A percentile compares a stretch with the other conserved stretches of the same genome.
phyloP scores from a whole-genome alignment of 1,140 invertebrate genomes.

The Brachionus rubens region DNA sequence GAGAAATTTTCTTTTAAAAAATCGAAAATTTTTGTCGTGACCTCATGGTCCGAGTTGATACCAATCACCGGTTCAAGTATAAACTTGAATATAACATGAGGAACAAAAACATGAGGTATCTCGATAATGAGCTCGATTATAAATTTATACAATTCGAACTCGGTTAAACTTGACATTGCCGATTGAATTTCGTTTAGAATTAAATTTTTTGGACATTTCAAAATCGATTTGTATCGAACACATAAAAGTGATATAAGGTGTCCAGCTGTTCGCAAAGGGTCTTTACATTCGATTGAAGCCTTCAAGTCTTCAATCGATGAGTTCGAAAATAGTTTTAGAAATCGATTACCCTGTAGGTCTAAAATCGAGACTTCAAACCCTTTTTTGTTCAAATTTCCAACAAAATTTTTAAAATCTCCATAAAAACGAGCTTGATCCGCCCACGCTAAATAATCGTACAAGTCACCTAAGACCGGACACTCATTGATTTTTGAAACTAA shows the following conservation, averaged over 20 bases:
- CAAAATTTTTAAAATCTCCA: background rate
- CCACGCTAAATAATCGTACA: conserved; percentile 9
- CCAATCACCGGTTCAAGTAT: background rate
- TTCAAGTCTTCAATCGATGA: background rate
- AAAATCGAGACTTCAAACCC: background rate
- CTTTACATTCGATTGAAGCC: background rate
- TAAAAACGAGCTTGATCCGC: background rate
- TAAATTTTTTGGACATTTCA: background rate
- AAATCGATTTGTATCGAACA: background rate
- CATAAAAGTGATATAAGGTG: background rate
- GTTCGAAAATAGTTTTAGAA: background rate
- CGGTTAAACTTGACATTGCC: background rate
- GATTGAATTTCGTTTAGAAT: conserved; percentile 35
- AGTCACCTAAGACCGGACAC: background rate
- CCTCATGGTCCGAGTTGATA: background rate
- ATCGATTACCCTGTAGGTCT: background rate
- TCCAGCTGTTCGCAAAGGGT: background rate
- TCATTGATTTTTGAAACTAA: background rate
- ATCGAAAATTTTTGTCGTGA: background rate
- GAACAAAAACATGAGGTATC: background rate
- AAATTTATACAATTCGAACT: background rate
- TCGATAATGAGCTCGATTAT: background rate
- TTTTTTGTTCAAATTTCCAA: conserved; percentile 10
- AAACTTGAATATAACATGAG: background rate
- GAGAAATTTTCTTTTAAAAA: background rate